Evolutionary conservation across 2,888 invertebrate species (phyloP).

Genomic region (Chesias legatella): DNA sequence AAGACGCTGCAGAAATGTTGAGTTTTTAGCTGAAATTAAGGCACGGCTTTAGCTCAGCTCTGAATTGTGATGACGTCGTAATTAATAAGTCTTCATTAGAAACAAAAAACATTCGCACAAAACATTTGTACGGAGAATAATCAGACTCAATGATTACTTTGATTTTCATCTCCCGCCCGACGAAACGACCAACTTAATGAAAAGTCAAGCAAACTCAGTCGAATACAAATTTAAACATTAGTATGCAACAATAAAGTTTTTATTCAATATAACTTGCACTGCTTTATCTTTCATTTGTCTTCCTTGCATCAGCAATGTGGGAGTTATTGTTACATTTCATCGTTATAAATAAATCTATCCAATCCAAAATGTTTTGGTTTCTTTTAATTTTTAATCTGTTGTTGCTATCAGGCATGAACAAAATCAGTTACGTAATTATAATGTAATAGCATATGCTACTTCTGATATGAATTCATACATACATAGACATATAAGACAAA

Average conservation of each 20-base stretch:
- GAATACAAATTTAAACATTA: constrained; percentile 77
- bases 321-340: constrained; percentile 53
- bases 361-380: constrained; percentile 31
- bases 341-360: constrained; percentile 39
- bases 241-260: constrained; percentile 78
- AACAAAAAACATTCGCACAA: constrained; percentile 26
- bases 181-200: constrained; percentile 73
- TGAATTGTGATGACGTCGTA: constrained; percentile 2
- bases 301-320: constrained; percentile 60
- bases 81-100: constrained; percentile 17
- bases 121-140: constrained; percentile 56
- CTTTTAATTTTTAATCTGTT: constrained; percentile 35
- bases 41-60: constrained; percentile 1
- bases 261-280: constrained; percentile 75
- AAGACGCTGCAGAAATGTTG: constrained; percentile 36
- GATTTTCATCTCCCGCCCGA: constrained; percentile 67
- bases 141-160: constrained; percentile 73
- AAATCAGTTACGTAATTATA: constrained; percentile 11
- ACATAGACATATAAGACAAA: constrained; percentile 14
- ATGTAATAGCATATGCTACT: too few species aligned
- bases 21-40: constrained; percentile 33
- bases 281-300: constrained; percentile 70
- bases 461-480: constrained; percentile 12
- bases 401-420: constrained; percentile 7
- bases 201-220: constrained; percentile 75